Conservation (phyloP, 2,797 vertebrate genomes). For the Pelodytes ibericus region DNA sequence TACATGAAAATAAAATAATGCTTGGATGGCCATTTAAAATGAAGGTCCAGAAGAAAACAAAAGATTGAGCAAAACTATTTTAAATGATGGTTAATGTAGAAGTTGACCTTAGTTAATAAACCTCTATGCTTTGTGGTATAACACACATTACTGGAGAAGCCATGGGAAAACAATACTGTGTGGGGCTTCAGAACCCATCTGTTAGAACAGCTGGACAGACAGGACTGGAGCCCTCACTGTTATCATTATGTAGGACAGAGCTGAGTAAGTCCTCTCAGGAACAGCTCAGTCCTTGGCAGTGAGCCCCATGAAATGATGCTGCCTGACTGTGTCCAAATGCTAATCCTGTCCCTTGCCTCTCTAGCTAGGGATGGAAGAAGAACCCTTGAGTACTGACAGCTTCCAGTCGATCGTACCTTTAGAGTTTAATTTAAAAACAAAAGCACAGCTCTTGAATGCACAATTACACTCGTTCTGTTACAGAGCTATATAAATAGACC, state of each 20-base stretch:
- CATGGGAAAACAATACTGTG: neutral
- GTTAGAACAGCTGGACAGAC: slow-evolving; percentile 34
- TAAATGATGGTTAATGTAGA: too few species aligned
- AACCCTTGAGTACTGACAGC: neutral
- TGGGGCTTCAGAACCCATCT: slow-evolving; percentile 29
- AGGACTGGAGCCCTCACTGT: slow-evolving; percentile 26
- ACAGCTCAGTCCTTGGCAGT: slow-evolving; percentile 18
- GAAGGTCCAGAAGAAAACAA: too few species aligned
- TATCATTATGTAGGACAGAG: slow-evolving; percentile 22
- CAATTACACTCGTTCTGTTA: neutral
- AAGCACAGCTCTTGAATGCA: slow-evolving; percentile 5
- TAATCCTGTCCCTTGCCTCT: neutral
- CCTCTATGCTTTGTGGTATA: neutral
- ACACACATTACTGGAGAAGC: neutral
- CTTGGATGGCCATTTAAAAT: too few species aligned
- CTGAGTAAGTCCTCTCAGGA: slow-evolving; percentile 18
- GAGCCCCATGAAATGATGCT: neutral
- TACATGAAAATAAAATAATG: too few species aligned
- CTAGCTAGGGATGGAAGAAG: slow-evolving; percentile 21
- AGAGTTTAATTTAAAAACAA: slow-evolving; percentile 3
- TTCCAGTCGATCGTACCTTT: neutral
- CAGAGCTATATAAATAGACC: neutral
- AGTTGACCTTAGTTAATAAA: too few species aligned
- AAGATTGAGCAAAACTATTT: too few species aligned
- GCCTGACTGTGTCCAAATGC: slow-evolving; percentile 9